Percentiles rank a stretch among this genome's conserved stretches.
Conservation (phyloP, 2,113 vertebrate genomes). For the Gadus macrocephalus region DNA sequence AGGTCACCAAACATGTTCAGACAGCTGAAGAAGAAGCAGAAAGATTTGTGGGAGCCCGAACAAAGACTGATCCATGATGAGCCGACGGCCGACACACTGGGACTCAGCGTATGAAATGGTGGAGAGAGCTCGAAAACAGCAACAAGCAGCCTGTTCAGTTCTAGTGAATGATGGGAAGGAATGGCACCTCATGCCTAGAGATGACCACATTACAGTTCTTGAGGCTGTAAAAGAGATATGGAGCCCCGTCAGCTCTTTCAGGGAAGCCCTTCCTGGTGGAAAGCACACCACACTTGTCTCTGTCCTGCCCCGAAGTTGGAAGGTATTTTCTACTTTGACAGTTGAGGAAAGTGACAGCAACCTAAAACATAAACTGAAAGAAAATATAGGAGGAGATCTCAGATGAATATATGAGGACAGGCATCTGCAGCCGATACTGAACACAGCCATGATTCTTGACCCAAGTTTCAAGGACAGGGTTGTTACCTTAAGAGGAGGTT, state of each 20-base stretch:
- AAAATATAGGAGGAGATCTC: not conserved
- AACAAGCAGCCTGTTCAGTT: constrained; percentile 20
- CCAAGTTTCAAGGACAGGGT: constrained; percentile 27
- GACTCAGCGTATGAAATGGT: constrained; percentile 27
- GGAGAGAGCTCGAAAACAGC: constrained; percentile 21
- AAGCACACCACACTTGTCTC: constrained; percentile 25
- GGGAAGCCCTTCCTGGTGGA: constrained; percentile 24
- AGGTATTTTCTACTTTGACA: constrained; percentile 16
- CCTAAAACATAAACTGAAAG: constrained; percentile 9
- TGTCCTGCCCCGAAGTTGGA: constrained; percentile 28
- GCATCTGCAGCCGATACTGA: constrained; percentile 1
- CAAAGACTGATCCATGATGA: constrained; percentile 32
- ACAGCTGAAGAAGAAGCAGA: too few species aligned
- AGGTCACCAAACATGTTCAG: too few species aligned
- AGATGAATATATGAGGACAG: constrained; percentile 10
- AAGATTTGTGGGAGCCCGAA: constrained; percentile 1
- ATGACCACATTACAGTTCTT: constrained; percentile 17
- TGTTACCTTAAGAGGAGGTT: constrained; percentile 15
- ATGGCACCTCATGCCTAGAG: constrained; percentile 24
- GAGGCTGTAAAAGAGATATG: constrained; percentile 12
- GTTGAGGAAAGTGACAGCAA: constrained; percentile 10
- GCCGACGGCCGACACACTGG: constrained; percentile 30
- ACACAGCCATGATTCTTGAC: constrained; percentile 22
- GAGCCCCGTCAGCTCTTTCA: constrained; percentile 22
- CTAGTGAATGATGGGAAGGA: constrained; percentile 17